Conservation (phyloP, 2,797 vertebrate genomes). For the Pempheris klunzingeri region DNA sequence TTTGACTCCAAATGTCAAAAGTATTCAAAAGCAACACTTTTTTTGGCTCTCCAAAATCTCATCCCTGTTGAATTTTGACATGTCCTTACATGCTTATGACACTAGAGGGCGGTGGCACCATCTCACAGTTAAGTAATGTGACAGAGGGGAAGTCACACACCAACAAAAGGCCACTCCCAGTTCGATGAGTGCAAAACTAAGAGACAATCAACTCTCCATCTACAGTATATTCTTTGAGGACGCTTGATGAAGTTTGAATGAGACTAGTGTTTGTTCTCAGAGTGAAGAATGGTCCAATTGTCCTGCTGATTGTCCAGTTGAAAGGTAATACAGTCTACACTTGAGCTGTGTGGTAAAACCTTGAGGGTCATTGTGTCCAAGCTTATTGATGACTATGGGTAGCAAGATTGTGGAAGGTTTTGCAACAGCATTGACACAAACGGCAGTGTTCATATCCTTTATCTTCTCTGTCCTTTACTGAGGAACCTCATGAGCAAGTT, state of each 20-base stretch:
- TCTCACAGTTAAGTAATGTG: slow-evolving; percentile 61
- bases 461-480: slow-evolving; percentile 34
- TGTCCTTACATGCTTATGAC: slow-evolving; percentile 61
- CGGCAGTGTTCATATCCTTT: slow-evolving; percentile 72
- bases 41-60: slow-evolving; percentile 36
- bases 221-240: slow-evolving; percentile 85
- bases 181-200: slow-evolving; percentile 80
- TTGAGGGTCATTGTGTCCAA: slow-evolving; percentile 70
- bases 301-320: slow-evolving; percentile 84
- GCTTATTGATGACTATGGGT: slow-evolving; percentile 79
- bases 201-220: slow-evolving; percentile 79
- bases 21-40: slow-evolving; percentile 33
- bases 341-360: slow-evolving; percentile 70
- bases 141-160: slow-evolving; percentile 59
- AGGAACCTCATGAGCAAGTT: slow-evolving; percentile 37
- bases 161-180: slow-evolving; percentile 71
- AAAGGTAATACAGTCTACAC: slow-evolving; percentile 57
- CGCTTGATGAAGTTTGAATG: slow-evolving; percentile 73
- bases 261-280: slow-evolving; percentile 73
- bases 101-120: slow-evolving; percentile 64
- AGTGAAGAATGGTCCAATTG: slow-evolving; percentile 80
- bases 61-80: slow-evolving; percentile 41
- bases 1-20: slow-evolving; percentile 11
- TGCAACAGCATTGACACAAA: slow-evolving; percentile 68
- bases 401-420: slow-evolving; percentile 58